These are phyloP conservation scores for Hylaeus anthracinus DNA, from an alignment of 1,140 invertebrate species.

Conservation along the genomic window DNA sequence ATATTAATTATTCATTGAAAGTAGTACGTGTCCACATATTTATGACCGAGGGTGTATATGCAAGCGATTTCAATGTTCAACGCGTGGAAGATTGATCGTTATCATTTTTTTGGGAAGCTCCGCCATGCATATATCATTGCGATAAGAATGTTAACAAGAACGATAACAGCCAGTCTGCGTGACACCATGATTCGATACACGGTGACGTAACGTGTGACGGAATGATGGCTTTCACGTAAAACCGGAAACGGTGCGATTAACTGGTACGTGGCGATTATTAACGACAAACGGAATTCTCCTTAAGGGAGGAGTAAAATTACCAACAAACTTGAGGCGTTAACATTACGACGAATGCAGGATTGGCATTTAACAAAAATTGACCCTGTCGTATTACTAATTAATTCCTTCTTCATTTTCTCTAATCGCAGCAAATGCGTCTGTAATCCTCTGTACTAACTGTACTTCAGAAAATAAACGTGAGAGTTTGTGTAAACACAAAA, in stretches of 20 bases:
- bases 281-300: background rate
- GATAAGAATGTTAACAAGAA: conserved; percentile 19
- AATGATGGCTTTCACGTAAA: conserved; percentile 20
- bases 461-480: no score
- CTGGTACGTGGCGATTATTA: conserved; percentile 6
- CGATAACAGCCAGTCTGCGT: conserved; percentile 11
- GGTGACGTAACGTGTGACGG: conserved; percentile 21
- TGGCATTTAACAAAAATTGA: no score
- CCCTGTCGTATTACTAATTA: no score
- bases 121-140: background rate
- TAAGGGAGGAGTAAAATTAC: background rate
- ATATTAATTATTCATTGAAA: no score
- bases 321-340: no score
- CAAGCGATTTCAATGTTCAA: background rate
- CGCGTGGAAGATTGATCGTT: background rate
- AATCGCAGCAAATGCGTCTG: no score
- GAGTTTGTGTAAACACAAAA: no score
- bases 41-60: no score
- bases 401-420: no score
- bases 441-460: no score
- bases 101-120: background rate
- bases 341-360: no score
- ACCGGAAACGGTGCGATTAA: conserved; percentile 26
- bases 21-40: no score
- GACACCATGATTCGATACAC: conserved; percentile 15